phyloP scores from a whole-genome alignment of 2,797 vertebrate species.

The Rhinophrynus dorsalis region DNA sequence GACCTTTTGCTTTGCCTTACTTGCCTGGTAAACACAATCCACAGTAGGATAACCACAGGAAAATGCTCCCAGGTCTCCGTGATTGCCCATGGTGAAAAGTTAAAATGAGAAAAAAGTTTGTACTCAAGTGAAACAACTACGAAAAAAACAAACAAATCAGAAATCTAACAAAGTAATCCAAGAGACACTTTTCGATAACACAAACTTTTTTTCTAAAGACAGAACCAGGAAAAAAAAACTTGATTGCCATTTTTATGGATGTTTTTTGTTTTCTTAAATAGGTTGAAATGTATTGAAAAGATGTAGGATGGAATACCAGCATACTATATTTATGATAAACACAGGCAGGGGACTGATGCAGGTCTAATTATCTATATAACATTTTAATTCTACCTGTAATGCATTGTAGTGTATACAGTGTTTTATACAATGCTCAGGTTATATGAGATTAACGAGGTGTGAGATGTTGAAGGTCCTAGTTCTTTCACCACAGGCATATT shows the following conservation, averaged over 20 bases:
- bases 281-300: neutral
- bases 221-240: too few species aligned
- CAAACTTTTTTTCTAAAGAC: neutral
- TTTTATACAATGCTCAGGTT: neutral
- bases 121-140: too few species aligned
- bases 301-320: neutral
- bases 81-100: too few species aligned
- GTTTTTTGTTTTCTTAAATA: neutral
- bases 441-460: neutral
- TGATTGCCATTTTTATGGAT: neutral
- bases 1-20: slow-evolving; percentile 31
- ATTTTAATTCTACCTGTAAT: neutral
- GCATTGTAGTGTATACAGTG: neutral
- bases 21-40: slow-evolving; percentile 10
- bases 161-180: neutral
- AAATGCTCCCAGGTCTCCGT: neutral
- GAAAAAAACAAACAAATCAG: neutral
- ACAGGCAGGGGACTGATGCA: too few species aligned
- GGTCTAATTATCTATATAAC: neutral
- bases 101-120: neutral
- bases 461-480: neutral
- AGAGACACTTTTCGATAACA: neutral
- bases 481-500: neutral
- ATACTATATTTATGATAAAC: too few species aligned
- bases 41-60: neutral